Conservation (phyloP, 2,888 invertebrate species). For the Slavum lentiscoides region DNA sequence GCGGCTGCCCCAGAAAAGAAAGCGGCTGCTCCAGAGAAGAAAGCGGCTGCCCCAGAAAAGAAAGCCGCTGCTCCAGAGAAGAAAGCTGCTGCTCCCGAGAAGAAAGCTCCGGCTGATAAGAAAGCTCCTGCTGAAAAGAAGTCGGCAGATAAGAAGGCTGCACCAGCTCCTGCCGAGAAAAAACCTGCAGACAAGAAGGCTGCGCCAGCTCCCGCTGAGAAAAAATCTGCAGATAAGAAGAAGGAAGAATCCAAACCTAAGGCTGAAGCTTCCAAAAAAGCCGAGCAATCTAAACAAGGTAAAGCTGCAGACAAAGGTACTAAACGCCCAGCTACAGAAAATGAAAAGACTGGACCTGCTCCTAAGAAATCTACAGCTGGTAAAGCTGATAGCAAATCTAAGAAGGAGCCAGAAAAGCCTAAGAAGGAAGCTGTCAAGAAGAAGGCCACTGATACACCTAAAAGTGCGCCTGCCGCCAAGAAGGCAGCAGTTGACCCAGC, state of each 20-base stretch:
- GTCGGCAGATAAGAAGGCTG: conserved; percentile 59
- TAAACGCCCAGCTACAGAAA: conserved; percentile 60
- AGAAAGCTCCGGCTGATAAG: conserved; percentile 61
- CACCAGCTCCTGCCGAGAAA: conserved; percentile 56
- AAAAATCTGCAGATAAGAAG: conserved; percentile 62
- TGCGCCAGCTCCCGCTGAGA: conserved; percentile 57
- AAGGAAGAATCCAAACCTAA: conserved; percentile 64
- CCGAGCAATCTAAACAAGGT: conserved; percentile 56
- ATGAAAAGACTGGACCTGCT: conserved; percentile 59
- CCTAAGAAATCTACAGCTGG: conserved; percentile 60
- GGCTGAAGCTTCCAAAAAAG: conserved; percentile 60
- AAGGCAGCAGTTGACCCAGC: conserved; percentile 59
- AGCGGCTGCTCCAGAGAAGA: conserved; percentile 57
- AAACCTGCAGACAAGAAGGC: conserved; percentile 59
- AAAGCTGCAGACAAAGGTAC: conserved; percentile 56
- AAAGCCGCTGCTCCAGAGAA: conserved; percentile 59
- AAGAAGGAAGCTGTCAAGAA: conserved; percentile 61
- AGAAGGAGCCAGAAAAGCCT: conserved; percentile 55
- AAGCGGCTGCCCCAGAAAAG: conserved; percentile 59
- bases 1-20: conserved; percentile 62
- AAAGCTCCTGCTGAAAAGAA: conserved; percentile 57
- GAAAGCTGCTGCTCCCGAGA: conserved; percentile 59
- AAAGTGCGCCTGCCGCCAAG: conserved; percentile 58
- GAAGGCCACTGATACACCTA: conserved; percentile 58
- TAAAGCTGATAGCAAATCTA: conserved; percentile 48